Conservation (phyloP, 2,888 invertebrate species). For the Saturnia japonica region DNA sequence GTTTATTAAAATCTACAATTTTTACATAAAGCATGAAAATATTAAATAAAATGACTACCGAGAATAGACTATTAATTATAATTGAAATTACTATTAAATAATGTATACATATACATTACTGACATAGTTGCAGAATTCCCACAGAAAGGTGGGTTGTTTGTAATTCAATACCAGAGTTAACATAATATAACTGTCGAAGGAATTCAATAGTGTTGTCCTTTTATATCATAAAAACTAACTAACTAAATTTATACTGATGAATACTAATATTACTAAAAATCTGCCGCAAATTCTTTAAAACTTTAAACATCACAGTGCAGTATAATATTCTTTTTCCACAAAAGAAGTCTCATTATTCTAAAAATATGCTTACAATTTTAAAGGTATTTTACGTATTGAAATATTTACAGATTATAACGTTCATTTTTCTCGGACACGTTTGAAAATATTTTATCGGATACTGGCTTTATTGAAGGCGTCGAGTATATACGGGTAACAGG, state of each 20-base stretch:
- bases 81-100: not conserved
- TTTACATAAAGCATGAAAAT: too few relatives aligned
- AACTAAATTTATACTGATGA: not conserved
- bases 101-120: not conserved
- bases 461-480: slow-evolving; percentile 4
- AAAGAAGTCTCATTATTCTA: too few relatives aligned
- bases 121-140: not conserved
- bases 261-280: not conserved
- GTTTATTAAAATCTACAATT: too few relatives aligned
- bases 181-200: not conserved
- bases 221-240: not conserved
- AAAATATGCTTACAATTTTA: too few relatives aligned
- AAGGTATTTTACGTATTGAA: not conserved
- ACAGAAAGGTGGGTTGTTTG: not conserved
- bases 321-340: too few relatives aligned
- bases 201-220: not conserved
- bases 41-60: not conserved
- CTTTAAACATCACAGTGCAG: too few relatives aligned
- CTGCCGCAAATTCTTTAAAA: too few relatives aligned
- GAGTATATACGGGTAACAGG: slow-evolving; percentile 19
- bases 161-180: not conserved
- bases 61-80: not conserved
- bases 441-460: slow-evolving; percentile 4
- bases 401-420: not conserved
- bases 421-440: not conserved